Percentiles rank a stretch among this genome's conserved stretches.
phyloP scores from a whole-genome alignment of 1,140 invertebrate genomes.

The Monomorium pharaonis region DNA sequence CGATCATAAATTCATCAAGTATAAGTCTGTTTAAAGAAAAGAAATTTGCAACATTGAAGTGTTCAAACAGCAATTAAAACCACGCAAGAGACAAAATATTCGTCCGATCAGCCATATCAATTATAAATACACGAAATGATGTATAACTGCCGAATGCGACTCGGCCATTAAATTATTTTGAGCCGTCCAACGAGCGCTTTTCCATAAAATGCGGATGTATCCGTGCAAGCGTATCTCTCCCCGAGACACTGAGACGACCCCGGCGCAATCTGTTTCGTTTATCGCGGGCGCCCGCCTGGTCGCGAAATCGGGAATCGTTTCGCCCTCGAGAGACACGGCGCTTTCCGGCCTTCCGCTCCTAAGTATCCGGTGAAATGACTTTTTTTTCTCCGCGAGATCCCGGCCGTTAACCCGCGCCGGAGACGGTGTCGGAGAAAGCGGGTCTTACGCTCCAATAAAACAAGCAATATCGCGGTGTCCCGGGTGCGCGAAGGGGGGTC shows the following conservation, averaged over 20 bases:
- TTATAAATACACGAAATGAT: background rate
- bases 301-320: constrained; percentile 10
- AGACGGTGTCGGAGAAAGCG: background rate
- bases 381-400: constrained; percentile 56
- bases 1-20: background rate
- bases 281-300: constrained; percentile 24
- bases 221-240: constrained; percentile 23
- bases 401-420: constrained; percentile 18
- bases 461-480: constrained; percentile 81
- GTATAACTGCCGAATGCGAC: background rate
- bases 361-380: constrained; percentile 72
- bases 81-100: background rate
- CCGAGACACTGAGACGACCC: constrained; percentile 22
- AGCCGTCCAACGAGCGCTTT: constrained; percentile 32
- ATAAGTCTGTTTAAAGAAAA: background rate
- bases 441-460: constrained; percentile 81
- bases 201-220: constrained; percentile 68
- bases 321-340: constrained; percentile 6
- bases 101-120: background rate
- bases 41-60: background rate
- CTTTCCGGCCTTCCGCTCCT: constrained; percentile 57
- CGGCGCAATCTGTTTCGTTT: constrained; percentile 69
- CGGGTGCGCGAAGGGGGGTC: constrained; percentile 72
- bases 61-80: background rate
- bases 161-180: constrained; percentile 58